Conservation (phyloP, 1,140 invertebrate genomes). For the Papilio glaucus region DNA sequence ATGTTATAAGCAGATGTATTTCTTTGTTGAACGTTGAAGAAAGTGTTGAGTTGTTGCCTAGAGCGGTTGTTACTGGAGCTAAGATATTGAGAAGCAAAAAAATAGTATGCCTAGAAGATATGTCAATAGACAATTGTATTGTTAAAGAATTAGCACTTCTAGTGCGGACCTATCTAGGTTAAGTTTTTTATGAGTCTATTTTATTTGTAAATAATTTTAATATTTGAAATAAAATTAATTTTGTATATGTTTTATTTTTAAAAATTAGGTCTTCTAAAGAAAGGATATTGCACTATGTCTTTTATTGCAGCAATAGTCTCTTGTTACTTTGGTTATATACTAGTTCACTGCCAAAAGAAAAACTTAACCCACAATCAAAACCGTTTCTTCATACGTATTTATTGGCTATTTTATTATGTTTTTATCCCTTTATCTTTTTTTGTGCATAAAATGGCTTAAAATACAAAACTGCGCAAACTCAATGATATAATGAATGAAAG, state of each 20-base stretch:
- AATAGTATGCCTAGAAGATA: constrained; percentile 24
- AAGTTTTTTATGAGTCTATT: constrained; percentile 11
- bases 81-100: constrained; percentile 56
- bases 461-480: too few relatives aligned
- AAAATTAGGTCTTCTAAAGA: too few relatives aligned
- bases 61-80: constrained; percentile 51
- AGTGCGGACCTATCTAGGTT: constrained; percentile 54
- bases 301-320: too few relatives aligned
- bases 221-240: background rate
- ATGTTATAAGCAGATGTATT: constrained; percentile 57
- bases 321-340: too few relatives aligned
- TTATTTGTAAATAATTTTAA: constrained; percentile 30
- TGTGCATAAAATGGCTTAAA: too few relatives aligned
- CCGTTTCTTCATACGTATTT: too few relatives aligned
- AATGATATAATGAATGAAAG: too few relatives aligned
- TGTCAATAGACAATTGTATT: constrained; percentile 38
- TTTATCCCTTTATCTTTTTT: too few relatives aligned
- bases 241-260: background rate
- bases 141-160: constrained; percentile 50
- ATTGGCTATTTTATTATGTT: too few relatives aligned
- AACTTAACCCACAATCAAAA: too few relatives aligned
- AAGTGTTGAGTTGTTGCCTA: constrained; percentile 52
- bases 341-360: too few relatives aligned
- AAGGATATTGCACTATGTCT: too few relatives aligned
- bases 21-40: constrained; percentile 48